Conservation (phyloP, 2,888 invertebrate genomes). For the Lasioglossum malachurum region DNA sequence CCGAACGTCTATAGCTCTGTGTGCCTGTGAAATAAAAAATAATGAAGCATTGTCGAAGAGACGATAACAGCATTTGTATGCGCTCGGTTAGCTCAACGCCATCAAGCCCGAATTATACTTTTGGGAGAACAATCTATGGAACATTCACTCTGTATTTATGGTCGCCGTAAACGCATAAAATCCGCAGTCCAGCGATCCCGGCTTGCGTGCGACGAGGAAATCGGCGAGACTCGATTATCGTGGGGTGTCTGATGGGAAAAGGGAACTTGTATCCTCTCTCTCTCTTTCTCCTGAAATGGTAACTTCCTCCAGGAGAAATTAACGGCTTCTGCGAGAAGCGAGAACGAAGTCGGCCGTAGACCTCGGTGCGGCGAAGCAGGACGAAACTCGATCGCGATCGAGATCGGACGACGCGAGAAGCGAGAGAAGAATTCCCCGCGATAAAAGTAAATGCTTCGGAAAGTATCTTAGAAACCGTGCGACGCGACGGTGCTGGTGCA, state of each 20-base stretch:
- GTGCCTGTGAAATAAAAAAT: not conserved
- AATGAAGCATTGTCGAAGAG: not conserved
- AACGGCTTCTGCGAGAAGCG: not conserved
- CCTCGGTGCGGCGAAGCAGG: not conserved
- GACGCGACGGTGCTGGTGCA: not conserved
- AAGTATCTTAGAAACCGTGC: slow-evolving; percentile 28
- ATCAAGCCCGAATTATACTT: not conserved
- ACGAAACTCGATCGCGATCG: slow-evolving; percentile 26
- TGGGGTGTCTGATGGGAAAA: not conserved
- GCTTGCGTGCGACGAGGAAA: not conserved
- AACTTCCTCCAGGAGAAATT: not conserved
- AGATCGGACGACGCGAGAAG: not conserved
- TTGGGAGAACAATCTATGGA: not conserved
- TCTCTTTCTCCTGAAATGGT: not conserved
- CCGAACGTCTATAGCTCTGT: too few relatives aligned
- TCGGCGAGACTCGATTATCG: not conserved
- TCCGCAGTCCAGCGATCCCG: not conserved
- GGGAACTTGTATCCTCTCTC: not conserved
- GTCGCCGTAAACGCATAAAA: not conserved
- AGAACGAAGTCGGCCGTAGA: not conserved
- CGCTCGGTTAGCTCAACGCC: not conserved
- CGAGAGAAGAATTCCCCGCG: slow-evolving; percentile 40
- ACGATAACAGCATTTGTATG: not conserved
- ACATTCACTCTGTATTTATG: not conserved
- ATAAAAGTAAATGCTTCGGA: slow-evolving; percentile 58